A percentile compares a stretch with the other conserved stretches of the same genome.
phyloP scores from a whole-genome alignment of 2,797 vertebrate species.

The Coregonus suidteri region DNA sequence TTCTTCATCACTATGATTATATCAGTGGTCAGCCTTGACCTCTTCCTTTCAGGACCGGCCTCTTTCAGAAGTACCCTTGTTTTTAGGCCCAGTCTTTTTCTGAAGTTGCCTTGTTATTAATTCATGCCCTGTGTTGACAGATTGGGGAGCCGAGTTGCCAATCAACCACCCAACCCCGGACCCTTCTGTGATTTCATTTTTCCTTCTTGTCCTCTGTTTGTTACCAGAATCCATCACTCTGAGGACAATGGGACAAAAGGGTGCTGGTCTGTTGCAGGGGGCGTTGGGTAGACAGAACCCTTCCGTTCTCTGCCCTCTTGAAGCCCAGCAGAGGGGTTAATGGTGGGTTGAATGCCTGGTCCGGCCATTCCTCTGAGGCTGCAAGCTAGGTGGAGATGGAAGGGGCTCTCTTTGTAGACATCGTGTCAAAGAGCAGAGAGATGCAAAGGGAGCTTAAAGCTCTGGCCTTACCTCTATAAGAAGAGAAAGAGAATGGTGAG shows the following conservation, averaged over 20 bases:
- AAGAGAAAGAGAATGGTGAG: too few relatives aligned
- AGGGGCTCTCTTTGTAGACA: too few relatives aligned
- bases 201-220: background rate
- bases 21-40: background rate
- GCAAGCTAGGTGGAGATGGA: background rate
- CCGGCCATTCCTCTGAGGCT: too few relatives aligned
- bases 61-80: too few relatives aligned
- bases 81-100: background rate
- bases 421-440: too few relatives aligned
- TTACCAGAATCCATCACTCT: background rate
- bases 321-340: conserved; percentile 4
- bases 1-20: background rate
- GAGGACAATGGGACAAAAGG: background rate
- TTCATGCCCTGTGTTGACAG: background rate
- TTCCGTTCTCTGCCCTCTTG: conserved; percentile 37
- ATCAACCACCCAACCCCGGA: background rate
- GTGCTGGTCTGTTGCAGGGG: conserved; percentile 13
- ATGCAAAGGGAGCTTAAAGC: too few relatives aligned
- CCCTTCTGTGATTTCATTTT: background rate
- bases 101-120: background rate
- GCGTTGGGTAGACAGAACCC: conserved; percentile 24
- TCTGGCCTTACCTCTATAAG: too few relatives aligned
- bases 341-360: too few relatives aligned
- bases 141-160: background rate
- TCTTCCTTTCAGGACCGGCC: background rate